Percentiles rank a stretch among this genome's conserved stretches.
phyloP scores from a whole-genome alignment of 2,113 vertebrate genomes.

The Rhombomys opimus region DNA sequence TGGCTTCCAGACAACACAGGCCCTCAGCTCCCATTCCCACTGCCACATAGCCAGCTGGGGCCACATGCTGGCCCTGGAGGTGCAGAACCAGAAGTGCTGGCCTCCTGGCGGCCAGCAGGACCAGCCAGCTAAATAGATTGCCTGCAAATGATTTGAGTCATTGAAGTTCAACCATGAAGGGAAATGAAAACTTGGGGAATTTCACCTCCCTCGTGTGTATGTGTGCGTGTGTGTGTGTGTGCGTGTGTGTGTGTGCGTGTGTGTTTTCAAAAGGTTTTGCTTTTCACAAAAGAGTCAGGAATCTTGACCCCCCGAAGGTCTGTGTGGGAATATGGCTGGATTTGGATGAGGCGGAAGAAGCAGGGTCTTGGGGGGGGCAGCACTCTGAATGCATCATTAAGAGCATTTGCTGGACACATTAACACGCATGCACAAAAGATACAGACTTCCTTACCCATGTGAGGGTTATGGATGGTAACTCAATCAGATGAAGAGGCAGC shows the following conservation, averaged over 20 bases:
- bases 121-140: constrained; percentile 53
- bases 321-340: not conserved
- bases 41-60: constrained; percentile 60
- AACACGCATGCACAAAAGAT: not conserved
- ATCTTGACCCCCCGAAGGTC: constrained; percentile 66
- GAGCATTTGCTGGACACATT: not conserved
- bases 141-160: constrained; percentile 58
- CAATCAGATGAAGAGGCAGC: not conserved
- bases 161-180: constrained; percentile 72
- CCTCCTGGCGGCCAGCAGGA: not conserved
- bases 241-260: not conserved
- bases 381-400: not conserved
- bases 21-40: constrained; percentile 35
- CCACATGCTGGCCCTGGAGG: constrained; percentile 60
- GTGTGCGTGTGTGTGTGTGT: not conserved
- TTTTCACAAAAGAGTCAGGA: constrained; percentile 55
- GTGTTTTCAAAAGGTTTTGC: constrained; percentile 37
- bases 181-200: constrained; percentile 59
- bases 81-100: not conserved
- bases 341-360: constrained; percentile 19
- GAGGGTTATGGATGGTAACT: not conserved
- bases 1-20: not conserved
- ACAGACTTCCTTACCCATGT: not conserved
- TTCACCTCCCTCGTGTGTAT: not conserved
- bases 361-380: not conserved